Conservation (phyloP, 2,797 vertebrate species). For the Danionella dracula region DNA sequence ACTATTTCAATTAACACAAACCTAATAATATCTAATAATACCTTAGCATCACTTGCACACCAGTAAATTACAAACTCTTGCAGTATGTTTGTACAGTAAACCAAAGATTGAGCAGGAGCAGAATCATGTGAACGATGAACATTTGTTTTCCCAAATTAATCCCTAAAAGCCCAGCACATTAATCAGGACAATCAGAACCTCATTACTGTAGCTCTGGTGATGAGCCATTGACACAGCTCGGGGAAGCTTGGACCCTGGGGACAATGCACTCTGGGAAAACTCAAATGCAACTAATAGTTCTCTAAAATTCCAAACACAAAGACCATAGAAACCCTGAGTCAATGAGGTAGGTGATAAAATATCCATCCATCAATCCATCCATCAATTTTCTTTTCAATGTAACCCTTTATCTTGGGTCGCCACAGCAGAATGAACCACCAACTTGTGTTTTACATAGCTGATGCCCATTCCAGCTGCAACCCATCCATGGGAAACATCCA, state of each 20-base stretch:
- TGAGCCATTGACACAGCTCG: conserved; percentile 67
- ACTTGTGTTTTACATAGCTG: no score
- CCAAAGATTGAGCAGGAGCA: conserved; percentile 3
- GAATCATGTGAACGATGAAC: conserved; percentile 20
- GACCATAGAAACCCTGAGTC: conserved; percentile 16
- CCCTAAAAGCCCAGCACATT: conserved; percentile 32
- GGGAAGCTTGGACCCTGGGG: conserved; percentile 36
- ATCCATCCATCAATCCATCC: no score
- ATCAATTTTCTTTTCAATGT: no score
- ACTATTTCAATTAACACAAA: no score
- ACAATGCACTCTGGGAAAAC: conserved; percentile 19
- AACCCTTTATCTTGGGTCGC: no score
- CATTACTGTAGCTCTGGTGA: conserved; percentile 72
- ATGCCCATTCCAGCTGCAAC: no score
- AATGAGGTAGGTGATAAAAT: conserved; percentile 7
- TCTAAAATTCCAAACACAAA: conserved; percentile 29
- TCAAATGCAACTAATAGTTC: conserved; percentile 44
- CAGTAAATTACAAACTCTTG: no score
- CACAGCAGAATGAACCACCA: no score
- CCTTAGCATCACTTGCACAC: no score
- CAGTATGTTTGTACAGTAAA: not conserved
- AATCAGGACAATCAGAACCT: conserved; percentile 67
- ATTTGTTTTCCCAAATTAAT: conserved; percentile 41
- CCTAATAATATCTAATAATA: no score
- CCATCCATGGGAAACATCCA: no score